phyloP scores from a whole-genome alignment of 2,888 invertebrate species.

The Cheilosia vulpina region DNA sequence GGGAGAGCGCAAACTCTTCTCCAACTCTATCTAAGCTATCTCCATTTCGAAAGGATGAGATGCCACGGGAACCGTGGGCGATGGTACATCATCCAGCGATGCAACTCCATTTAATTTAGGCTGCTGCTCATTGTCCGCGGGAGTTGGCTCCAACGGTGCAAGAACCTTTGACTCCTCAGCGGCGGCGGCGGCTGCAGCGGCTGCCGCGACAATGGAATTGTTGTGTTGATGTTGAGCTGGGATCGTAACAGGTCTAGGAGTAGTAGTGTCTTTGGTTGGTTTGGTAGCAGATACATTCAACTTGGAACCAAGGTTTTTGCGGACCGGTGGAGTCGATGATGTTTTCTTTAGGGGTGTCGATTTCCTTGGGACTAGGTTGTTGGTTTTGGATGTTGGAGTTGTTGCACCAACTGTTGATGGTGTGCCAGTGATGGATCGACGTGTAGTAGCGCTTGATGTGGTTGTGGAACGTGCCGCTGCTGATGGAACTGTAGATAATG shows the following conservation, averaged over 20 bases:
- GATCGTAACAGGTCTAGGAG: slow-evolving; percentile 63
- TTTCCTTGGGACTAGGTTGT: slow-evolving; percentile 69
- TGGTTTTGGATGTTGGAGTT: slow-evolving; percentile 68
- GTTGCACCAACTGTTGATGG: slow-evolving; percentile 59
- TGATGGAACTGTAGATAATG: slow-evolving; percentile 63
- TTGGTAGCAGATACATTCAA: slow-evolving; percentile 65
- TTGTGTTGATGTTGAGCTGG: slow-evolving; percentile 57
- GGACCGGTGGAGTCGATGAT: slow-evolving; percentile 64
- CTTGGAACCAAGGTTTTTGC: slow-evolving; percentile 66
- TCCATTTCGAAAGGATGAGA: slow-evolving; percentile 54
- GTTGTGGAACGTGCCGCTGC: slow-evolving; percentile 63
- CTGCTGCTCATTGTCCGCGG: slow-evolving; percentile 48
- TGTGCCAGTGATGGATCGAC: slow-evolving; percentile 61
- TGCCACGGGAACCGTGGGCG: slow-evolving; percentile 51
- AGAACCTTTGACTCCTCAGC: slow-evolving; percentile 41
- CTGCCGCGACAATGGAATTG: slow-evolving; percentile 47
- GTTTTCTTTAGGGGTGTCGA: slow-evolving; percentile 69
- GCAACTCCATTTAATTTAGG: slow-evolving; percentile 66
- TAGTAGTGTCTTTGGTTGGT: slow-evolving; percentile 73
- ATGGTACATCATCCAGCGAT: slow-evolving; percentile 61
- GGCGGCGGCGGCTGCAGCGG: background rate
- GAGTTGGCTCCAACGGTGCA: background rate
- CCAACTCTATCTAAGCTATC: slow-evolving; percentile 53
- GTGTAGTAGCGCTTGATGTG: slow-evolving; percentile 54
- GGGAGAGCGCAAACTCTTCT: slow-evolving; percentile 29